Evolutionary conservation across 2,113 vertebrate species (phyloP), one percentile per base, ranked within the genome.

Genomic region (Lucifuga dentata): DNA sequence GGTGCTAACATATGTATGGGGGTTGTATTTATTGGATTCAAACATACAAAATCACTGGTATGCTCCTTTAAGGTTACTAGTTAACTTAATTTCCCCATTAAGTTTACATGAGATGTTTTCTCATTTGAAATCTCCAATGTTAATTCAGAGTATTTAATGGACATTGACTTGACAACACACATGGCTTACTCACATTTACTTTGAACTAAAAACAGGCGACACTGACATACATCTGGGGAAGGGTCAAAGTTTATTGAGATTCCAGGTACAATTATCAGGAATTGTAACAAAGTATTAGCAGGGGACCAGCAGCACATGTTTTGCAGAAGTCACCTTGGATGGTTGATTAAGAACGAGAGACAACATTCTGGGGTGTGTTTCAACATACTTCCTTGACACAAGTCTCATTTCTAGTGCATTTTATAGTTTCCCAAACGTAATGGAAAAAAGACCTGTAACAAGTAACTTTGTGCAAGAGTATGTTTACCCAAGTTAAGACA

Each of bases 401-500:
- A 78, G 63, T 76, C 59, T 86, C 73, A 5, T 78, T 77, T 81
- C 68, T 89, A 85, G 86, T 90, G 89, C 89, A 88, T 90, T 89
- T 82, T 75, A 71, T 72, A 75, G 38, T 64, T 86, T 82, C 66
- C 80, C 80, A 78, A 86, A 81, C 68, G 38, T 1, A 35, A 76
- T 78, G 48, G 48, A 45, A 12, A 10, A 43, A 62, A 45, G 73
- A 82, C 72, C 68, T 78, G 59, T 75, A 69, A 72, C 66, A 57
- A 75, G 68, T 82, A 86, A 70, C 77, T 83, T 79, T 90, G 88
- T 91, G 90, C 89, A 89, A 87, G 78, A 89, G 74, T 86, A 76
- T 38, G 74, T 86, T 73, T 82, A 83, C 78, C 73, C 89, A 83
- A 74, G 71, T 86, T 91, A 91, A 91, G 90, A 91, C 89, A 90